Base-by-base conservation (phyloP, 1,140 invertebrate genomes). In the Drosophila miranda region DNA sequence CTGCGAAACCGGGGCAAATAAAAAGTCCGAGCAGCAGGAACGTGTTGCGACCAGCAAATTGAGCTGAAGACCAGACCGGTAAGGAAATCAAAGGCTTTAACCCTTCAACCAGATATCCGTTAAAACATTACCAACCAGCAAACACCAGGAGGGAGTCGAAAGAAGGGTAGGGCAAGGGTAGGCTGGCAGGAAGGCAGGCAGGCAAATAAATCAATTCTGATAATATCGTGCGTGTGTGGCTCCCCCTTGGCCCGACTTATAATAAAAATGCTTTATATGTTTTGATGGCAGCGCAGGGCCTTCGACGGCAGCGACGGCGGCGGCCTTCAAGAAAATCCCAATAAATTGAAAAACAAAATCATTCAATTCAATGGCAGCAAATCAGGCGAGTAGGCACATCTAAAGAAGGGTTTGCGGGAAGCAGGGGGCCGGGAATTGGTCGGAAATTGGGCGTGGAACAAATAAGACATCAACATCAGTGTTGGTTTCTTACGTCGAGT, bases 291-390 rank as follows among this genome's bases (percentile, higher is more conserved):
- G 23, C 3, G 23, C 23, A 53, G 21, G 43, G 46, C 44, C 69
- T 46, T 30, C 9, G 13, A 28, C 16, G 41, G 19, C 34, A n/a
- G 38, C 26, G 52, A 13, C 14, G 21, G 43, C 26, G 60, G 14
- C 23, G 28, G 46, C 21, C 69, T 55, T 61, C 63, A 46, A 66
- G 64, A 46, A 77, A 86, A 86, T 88, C 82, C 82, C 78, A 86
- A 86, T 86, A 86, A 86, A 86, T 86, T 86, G 82, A 86, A 87
- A 87, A 86, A 87, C 83, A 82, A 86, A 87, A 87, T 87, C 81
- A 86, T 86, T 86, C 81, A 86, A 87, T 86, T 81, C 78, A 78
- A 84, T 82, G 81, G 82, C 74, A 54, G 57, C 81, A 82, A 87
- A 78, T 87, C 78, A 78, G 69, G 82, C 81, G 53, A 68, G 74